Percentiles rank a stretch among this genome's conserved stretches.
phyloP scores from a whole-genome alignment of 2,888 invertebrate genomes.

The Lasioglossum leucozonium region DNA sequence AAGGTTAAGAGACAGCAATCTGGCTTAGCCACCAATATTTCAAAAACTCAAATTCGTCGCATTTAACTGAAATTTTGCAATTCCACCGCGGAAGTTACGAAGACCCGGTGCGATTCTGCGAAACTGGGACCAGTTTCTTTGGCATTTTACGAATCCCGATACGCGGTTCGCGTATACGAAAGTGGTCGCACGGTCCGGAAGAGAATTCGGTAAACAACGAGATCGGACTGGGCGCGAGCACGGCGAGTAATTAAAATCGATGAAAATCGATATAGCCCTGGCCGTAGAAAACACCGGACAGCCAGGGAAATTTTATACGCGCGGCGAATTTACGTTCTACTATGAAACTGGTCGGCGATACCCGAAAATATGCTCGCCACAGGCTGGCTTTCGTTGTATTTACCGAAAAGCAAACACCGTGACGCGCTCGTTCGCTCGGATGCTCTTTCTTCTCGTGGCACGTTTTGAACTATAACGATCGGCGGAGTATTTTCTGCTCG shows the following conservation, averaged over 20 bases:
- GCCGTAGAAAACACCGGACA: neutral
- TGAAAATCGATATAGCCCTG: neutral
- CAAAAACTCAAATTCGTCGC: too few species aligned
- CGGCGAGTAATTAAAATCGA: slow-evolving; percentile 12
- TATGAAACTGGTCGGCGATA: neutral
- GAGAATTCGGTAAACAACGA: neutral
- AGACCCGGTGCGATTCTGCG: neutral
- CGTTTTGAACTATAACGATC: slow-evolving; percentile 13
- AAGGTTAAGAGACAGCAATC: too few species aligned
- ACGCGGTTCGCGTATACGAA: neutral
- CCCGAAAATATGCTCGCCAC: neutral
- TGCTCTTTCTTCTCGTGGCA: slow-evolving; percentile 7
- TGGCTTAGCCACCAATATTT: too few species aligned
- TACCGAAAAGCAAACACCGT: neutral
- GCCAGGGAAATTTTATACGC: neutral
- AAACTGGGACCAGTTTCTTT: neutral
- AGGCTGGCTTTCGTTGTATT: slow-evolving; percentile 4
- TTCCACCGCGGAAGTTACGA: too few species aligned
- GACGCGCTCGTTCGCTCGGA: neutral
- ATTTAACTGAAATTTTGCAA: too few species aligned
- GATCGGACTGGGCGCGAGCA: neutral
- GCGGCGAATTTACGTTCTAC: neutral
- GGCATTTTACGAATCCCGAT: neutral
- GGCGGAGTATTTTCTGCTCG: slow-evolving; percentile 3
- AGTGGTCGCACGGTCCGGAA: neutral